phyloP scores from a whole-genome alignment of 2,888 invertebrate genomes.

The Apoda limacodes region DNA sequence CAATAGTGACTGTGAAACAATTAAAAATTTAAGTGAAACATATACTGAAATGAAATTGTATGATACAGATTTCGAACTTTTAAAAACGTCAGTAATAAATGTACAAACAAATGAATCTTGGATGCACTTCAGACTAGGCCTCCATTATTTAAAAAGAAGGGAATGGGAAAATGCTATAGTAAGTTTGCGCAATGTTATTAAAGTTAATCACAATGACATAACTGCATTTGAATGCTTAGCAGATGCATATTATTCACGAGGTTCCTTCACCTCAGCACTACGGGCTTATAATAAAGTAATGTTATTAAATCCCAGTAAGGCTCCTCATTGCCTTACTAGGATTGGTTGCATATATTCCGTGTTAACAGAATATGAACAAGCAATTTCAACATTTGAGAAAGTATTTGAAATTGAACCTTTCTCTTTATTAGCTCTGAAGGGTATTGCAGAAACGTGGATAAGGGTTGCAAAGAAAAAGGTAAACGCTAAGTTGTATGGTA shows the following conservation, averaged over 20 bases:
- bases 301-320: slow-evolving; percentile 71
- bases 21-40: slow-evolving; percentile 80
- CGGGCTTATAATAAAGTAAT: slow-evolving; percentile 86
- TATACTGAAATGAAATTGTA: slow-evolving; percentile 77
- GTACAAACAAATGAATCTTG: slow-evolving; percentile 72
- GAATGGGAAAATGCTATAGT: slow-evolving; percentile 81
- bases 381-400: slow-evolving; percentile 73
- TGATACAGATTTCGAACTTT: slow-evolving; percentile 72
- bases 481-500: slow-evolving; percentile 75
- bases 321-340: slow-evolving; percentile 78
- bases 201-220: slow-evolving; percentile 76
- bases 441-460: slow-evolving; percentile 84
- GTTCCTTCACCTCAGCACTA: slow-evolving; percentile 90
- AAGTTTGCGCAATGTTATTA: slow-evolving; percentile 79
- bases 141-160: slow-evolving; percentile 80
- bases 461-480: slow-evolving; percentile 76
- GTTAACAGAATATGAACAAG: slow-evolving; percentile 78
- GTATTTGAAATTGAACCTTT: slow-evolving; percentile 39
- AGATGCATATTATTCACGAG: slow-evolving; percentile 89
- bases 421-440: slow-evolving; percentile 69
- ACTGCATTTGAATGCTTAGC: slow-evolving; percentile 90
- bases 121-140: slow-evolving; percentile 87
- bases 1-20: slow-evolving; percentile 73
- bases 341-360: slow-evolving; percentile 80
- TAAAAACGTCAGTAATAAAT: slow-evolving; percentile 59